phyloP scores from a whole-genome alignment of 2,113 vertebrate species.

The Sardina pilchardus region DNA sequence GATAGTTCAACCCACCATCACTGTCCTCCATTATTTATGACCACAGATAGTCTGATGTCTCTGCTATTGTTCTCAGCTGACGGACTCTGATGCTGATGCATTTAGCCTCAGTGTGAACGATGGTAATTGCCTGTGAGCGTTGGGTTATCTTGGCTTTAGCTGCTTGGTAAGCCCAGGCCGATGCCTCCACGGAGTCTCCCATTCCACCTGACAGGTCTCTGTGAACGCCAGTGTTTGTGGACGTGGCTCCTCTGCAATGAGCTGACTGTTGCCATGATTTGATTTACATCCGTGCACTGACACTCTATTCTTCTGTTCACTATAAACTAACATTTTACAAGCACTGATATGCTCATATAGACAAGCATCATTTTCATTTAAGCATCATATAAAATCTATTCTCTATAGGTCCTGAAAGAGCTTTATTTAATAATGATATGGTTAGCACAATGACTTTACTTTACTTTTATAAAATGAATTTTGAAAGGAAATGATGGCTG shows the following conservation, averaged over 20 bases:
- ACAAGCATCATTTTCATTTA: background rate
- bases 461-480: background rate
- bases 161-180: background rate
- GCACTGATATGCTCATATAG: background rate
- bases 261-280: background rate
- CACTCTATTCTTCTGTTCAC: background rate
- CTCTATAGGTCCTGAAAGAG: background rate
- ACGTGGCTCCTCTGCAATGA: background rate
- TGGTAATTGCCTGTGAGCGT: background rate
- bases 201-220: background rate
- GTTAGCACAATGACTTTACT: background rate
- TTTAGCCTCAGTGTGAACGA: background rate
- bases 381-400: background rate
- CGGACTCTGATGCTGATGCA: background rate
- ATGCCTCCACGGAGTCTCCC: background rate
- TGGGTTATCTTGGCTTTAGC: background rate
- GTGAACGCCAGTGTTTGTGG: background rate
- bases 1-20: background rate
- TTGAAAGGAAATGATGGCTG: too few relatives aligned
- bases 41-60: background rate
- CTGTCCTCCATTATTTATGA: background rate
- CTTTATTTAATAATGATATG: background rate
- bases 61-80: background rate
- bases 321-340: background rate
- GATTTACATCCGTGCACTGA: background rate